Evolutionary conservation across 2,797 vertebrate species (phyloP).

Genomic region (Anniella stebbinsi): DNA sequence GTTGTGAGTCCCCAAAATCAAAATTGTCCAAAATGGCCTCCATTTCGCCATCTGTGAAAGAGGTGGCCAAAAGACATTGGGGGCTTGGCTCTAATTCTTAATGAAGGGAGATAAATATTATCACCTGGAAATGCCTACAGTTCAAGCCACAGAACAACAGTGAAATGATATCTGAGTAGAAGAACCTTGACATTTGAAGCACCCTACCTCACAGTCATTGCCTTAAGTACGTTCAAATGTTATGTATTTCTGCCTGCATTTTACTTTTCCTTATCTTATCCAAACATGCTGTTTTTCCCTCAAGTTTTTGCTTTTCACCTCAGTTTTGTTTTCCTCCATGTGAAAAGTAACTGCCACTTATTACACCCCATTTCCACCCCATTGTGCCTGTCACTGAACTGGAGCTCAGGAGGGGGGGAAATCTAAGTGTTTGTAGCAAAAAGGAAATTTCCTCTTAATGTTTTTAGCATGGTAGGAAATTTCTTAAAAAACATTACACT

Average conservation of each 20-base stretch:
- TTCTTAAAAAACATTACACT: conserved; percentile 68
- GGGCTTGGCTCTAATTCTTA: not conserved
- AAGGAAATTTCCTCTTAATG: conserved; percentile 59
- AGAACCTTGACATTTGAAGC: not conserved
- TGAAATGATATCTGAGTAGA: not conserved
- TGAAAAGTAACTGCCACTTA: not conserved
- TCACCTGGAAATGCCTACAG: not conserved
- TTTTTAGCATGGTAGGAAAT: conserved; percentile 48
- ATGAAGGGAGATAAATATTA: not conserved
- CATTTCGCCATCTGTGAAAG: not conserved
- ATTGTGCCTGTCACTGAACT: conserved; percentile 2
- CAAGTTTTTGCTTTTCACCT: conserved; percentile 16
- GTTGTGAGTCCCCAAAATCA: not conserved
- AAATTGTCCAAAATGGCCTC: not conserved
- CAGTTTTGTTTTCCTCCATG: not conserved
- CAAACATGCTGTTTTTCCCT: not conserved
- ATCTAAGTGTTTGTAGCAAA: conserved; percentile 42
- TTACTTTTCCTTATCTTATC: not conserved
- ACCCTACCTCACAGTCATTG: not conserved
- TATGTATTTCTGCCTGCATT: not conserved
- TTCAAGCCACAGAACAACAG: not conserved
- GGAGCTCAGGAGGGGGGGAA: conserved; percentile 13
- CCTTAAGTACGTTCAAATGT: not conserved
- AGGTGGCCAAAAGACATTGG: not conserved
- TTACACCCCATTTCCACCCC: not conserved